These are phyloP conservation scores for Rhinichthys osculus DNA, from an alignment of 2,797 vertebrate genomes.

Conservation along the genomic window DNA sequence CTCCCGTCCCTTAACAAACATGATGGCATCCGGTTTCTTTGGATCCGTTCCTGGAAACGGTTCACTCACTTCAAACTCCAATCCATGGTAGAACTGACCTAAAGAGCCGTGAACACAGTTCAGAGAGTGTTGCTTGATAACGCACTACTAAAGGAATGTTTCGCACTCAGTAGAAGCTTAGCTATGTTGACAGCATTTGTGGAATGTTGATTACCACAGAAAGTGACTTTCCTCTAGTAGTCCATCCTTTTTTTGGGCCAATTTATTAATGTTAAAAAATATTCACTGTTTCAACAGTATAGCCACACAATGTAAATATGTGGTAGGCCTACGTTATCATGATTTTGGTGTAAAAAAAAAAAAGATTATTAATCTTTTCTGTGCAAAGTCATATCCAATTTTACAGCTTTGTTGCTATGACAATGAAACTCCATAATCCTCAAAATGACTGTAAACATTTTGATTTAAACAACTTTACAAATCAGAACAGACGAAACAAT, in stretches of 20 bases:
- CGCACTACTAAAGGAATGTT: not conserved
- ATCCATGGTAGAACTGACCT: constrained; percentile 89
- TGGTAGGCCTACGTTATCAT: too few relatives aligned
- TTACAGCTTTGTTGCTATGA: too few relatives aligned
- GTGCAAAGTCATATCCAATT: too few relatives aligned
- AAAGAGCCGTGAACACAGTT: not conserved
- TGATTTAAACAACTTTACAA: too few relatives aligned
- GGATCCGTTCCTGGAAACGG: constrained; percentile 73
- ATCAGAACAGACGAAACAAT: too few relatives aligned
- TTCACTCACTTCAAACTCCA: constrained; percentile 83
- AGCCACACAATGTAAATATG: not conserved
- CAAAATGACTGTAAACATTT: too few relatives aligned
- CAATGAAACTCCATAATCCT: too few relatives aligned
- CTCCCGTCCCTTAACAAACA: constrained; percentile 84
- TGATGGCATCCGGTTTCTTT: constrained; percentile 81
- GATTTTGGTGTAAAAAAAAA: too few relatives aligned
- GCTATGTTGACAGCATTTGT: not conserved
- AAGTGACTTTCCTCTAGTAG: not conserved
- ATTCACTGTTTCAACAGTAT: not conserved
- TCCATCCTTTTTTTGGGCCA: not conserved
- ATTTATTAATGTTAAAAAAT: not conserved
- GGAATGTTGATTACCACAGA: not conserved
- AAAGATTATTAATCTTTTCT: too few relatives aligned
- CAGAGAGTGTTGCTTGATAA: not conserved
- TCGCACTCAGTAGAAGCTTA: not conserved